Conservation (phyloP, 2,113 vertebrate genomes). For the Oceanites oceanicus region DNA sequence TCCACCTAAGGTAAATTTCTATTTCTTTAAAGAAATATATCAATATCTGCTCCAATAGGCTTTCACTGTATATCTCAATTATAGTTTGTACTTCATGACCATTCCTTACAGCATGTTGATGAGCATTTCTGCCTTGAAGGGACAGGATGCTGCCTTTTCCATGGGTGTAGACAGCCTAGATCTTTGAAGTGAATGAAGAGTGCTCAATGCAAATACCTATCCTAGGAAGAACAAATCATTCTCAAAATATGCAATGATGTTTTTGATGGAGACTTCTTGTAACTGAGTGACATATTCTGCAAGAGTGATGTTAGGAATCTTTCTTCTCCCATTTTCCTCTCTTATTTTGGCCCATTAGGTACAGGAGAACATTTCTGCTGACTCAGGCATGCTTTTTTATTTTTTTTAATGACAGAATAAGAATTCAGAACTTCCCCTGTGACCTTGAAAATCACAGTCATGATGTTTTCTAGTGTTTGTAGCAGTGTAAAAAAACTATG, state of each 20-base stretch:
- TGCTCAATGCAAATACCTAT: background rate
- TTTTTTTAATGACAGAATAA: background rate
- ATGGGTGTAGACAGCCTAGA: background rate
- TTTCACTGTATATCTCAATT: background rate
- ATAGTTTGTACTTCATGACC: background rate
- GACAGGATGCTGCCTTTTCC: background rate
- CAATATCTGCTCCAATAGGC: background rate
- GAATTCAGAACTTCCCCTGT: background rate
- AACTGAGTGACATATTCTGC: background rate
- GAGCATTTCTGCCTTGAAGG: background rate
- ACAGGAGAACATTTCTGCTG: background rate
- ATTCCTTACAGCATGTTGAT: background rate
- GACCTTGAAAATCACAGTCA: background rate
- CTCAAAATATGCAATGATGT: background rate
- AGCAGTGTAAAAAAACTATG: background rate
- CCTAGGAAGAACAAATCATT: background rate
- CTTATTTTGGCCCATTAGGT: background rate
- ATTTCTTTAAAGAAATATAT: background rate
- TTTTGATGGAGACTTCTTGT: background rate
- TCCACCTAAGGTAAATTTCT: background rate
- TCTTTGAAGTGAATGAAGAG: background rate
- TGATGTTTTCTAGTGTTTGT: background rate
- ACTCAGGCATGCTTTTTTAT: background rate
- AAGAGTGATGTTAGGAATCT: background rate
- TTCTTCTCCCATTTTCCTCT: background rate